Evolutionary conservation across 2,888 invertebrate genomes (phyloP), one percentile per base, ranked within the genome.

Genomic region (Netelia melanura): DNA sequence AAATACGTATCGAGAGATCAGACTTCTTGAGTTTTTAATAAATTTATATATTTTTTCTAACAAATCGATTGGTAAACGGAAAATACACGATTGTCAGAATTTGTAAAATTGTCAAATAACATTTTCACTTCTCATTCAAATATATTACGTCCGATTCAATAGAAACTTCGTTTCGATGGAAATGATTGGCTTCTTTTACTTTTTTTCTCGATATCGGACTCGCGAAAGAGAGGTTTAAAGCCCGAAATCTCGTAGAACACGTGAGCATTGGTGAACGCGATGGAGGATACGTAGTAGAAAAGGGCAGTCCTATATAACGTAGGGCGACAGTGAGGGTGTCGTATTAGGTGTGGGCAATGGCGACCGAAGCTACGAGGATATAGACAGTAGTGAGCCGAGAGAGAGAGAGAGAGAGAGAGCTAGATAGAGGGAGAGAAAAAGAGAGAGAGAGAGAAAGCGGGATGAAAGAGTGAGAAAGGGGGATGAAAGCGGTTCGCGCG

Each of bases 401-500:
- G 25, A 64, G 77, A 71, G 76, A 61, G 38, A 38, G 8, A 38
- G 38, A 67, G 61, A 43, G 30, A 48, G 56, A 62, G 81, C 58
- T 17, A 58, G 62, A 61, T 64, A 61, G 43, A 61, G 74, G 25
- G 75, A 72, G 80, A 78, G 79, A 83, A 85, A 78, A 1, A 30
- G 30, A 30, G 30, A 30, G 30, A 30, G 30, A 30, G 30, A 30
- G 30, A 81, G 71, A 62, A 78, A 68, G 25, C 56, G 77, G 75
- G 76, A 61, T 48, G 67, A 80, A 54, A 64, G 62, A 61, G 68
- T 61, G 43, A 61, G 78, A 43, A 77, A 72, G 81, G 80, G 79
- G 84, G 86, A 78, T 81, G 86, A 85, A 88, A 88, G 86, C 82
- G 74, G 88, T 89, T 91, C 90, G 90, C 89, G 89, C 90, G 89